Base-by-base conservation (phyloP, 2,797 vertebrate species). In the Danio albolineatus region DNA sequence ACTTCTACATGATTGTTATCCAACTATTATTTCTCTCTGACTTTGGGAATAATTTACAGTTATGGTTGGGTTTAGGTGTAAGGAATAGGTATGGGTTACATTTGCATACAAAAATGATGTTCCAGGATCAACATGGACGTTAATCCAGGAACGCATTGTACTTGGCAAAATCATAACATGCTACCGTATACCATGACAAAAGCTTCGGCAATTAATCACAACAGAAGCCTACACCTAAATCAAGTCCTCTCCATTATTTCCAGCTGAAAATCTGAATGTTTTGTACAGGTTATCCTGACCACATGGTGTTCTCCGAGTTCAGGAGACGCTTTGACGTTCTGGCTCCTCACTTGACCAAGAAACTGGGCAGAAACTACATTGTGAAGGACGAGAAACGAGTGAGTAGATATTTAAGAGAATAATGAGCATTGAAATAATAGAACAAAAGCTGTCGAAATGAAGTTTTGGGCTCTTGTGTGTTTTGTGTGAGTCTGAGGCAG, bases 231-330 rank as follows among this genome's bases (percentile, higher is more conserved):
- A n/a, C 28, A 28, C 28, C 28, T 28, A 46, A 49, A 49, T 61
- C 2, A 48, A 17, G 51, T 57, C 41, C 16, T 61, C 21, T 49
- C 17, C 5, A 10, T 65, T 51, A 43, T 46, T 74, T 19, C 56
- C 71, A 44, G 39, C 51, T 57, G 4, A 65, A 62, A 14, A 51
- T 28, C 6, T 0, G 1, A 12, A 14, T 59, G 67, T n/a, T 39
- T 41, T 61, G n/a, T 65, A 10, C 91, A 99, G 98, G 98, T 65
- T 99, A 97, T 82, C 98, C 98, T 0, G 97, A 99, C 89, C 96
- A 99, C 92, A 96, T 98, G 98, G 96, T 97, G 66, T 99, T 99
- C 87, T 96, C 97, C 0, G 97, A 99, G 91, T 99, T 99, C 88
- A 95, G 98, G 4, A 93, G 96, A 0, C 95, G 96, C 73, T 99